Evolutionary conservation across 2,113 vertebrate species (phyloP), one percentile per base, ranked within the genome.

Genomic region (Solea senegalensis): DNA sequence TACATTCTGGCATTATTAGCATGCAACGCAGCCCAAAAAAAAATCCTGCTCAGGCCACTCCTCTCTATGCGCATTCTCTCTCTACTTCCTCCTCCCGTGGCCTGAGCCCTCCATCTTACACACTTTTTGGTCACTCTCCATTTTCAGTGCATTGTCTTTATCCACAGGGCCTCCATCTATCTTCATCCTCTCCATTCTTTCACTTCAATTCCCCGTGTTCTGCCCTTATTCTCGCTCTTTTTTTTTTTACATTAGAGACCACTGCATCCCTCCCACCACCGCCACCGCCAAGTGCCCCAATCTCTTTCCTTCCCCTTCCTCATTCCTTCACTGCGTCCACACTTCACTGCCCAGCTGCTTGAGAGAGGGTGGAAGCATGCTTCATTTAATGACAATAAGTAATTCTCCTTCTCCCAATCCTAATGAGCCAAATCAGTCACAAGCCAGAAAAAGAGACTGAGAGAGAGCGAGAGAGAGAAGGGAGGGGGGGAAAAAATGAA

Each of bases 371-470:
- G 57, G 41, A 63, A 65, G 74, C 80, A 88, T 56, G 88, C 87
- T 86, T 90, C 86, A 89, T 90, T 92, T 91, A 86, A 90, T 90
- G 87, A 90, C 90, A 88, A 89, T 90, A 92, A 91, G 91, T 93
- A 89, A 90, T 91, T 90, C 85, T 89, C 78, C 76, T 73, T 88
- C 85, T 90, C 84, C 65, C 43, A 21, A 77, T 89, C 84, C 76
- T 88, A 92, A 92, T 90, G 88, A 92, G 89, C 85, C 89, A 88
- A 90, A 92, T 91, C 91, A 91, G 83, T 91, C 90, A 88, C 72
- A 15, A 83, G 63, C 72, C 72, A 0, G 51, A 64, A 73, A 49
- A 69, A 21, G 21, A 21, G 21, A 43, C n/a, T n/a, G n/a, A n/a
- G n/a, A n/a, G 40, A 59, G 9, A 27, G 13, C 4, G 10, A 43